Conservation (phyloP, 2,888 invertebrate species). For the Chymomyza caudatula region DNA sequence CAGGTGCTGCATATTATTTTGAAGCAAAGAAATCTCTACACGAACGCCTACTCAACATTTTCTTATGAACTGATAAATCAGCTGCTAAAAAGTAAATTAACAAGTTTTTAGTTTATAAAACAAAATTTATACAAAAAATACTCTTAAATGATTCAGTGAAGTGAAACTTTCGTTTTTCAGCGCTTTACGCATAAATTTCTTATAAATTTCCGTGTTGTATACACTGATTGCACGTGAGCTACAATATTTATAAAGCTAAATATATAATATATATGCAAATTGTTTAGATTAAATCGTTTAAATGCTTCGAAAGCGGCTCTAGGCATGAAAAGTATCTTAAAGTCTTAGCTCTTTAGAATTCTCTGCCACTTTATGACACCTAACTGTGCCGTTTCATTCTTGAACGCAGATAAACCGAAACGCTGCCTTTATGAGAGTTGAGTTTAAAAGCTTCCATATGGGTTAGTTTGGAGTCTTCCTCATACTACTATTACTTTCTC, state of each 20-base stretch:
- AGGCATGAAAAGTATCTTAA: not conserved
- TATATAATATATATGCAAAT: not conserved
- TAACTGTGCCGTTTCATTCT: not conserved
- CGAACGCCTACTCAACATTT: not conserved
- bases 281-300: not conserved
- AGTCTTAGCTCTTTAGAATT: not conserved
- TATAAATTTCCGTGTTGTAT: too few relatives aligned
- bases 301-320: not conserved
- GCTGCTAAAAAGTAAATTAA: conserved; percentile 7
- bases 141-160: not conserved
- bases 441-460: not conserved
- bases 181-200: not conserved
- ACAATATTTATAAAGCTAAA: not conserved
- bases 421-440: not conserved
- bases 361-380: not conserved
- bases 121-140: not conserved
- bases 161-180: conserved; percentile 28
- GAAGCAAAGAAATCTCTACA: not conserved
- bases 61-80: conserved; percentile 17
- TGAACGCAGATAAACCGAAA: not conserved
- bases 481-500: not conserved
- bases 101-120: conserved; percentile 1
- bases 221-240: too few relatives aligned
- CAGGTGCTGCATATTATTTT: not conserved
- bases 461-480: not conserved